Conservation (phyloP, 2,888 invertebrate species). For the Graphium colonna region DNA sequence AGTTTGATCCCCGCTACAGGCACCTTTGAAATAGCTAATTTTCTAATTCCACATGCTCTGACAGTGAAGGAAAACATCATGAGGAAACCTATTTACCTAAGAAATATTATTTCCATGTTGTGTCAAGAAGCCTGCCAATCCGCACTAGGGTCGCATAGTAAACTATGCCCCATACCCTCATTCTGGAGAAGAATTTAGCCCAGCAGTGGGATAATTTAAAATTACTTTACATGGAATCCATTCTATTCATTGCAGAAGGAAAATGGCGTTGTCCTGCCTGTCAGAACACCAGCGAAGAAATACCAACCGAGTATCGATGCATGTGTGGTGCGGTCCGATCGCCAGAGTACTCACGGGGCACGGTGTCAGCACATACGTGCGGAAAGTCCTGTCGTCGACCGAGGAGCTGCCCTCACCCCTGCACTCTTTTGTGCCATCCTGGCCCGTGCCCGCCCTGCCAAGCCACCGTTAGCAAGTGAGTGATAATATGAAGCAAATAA, state of each 20-base stretch:
- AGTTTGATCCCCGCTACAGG: too few species aligned
- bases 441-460: conserved; percentile 96
- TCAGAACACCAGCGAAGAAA: conserved; percentile 86
- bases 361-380: conserved; percentile 92
- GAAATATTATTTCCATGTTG: too few species aligned
- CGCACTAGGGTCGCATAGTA: too few species aligned
- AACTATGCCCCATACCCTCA: too few species aligned
- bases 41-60: too few species aligned
- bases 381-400: conserved; percentile 90
- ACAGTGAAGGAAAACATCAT: too few species aligned
- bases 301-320: conserved; percentile 92
- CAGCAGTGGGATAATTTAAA: too few species aligned
- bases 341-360: conserved; percentile 85
- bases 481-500: conserved; percentile 3
- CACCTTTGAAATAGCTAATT: too few species aligned
- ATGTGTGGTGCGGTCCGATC: conserved; percentile 91
- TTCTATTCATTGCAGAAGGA: conserved; percentile 69
- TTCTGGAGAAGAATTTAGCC: too few species aligned
- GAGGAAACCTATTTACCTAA: too few species aligned
- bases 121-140: too few species aligned
- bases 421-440: conserved; percentile 93
- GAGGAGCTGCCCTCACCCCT: conserved; percentile 82
- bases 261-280: conserved; percentile 99
- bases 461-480: conserved; percentile 83
- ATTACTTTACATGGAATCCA: too few species aligned